These are phyloP conservation scores for Atrichornis clamosus DNA, from an alignment of 2,113 vertebrate species.

Conservation along the genomic window DNA sequence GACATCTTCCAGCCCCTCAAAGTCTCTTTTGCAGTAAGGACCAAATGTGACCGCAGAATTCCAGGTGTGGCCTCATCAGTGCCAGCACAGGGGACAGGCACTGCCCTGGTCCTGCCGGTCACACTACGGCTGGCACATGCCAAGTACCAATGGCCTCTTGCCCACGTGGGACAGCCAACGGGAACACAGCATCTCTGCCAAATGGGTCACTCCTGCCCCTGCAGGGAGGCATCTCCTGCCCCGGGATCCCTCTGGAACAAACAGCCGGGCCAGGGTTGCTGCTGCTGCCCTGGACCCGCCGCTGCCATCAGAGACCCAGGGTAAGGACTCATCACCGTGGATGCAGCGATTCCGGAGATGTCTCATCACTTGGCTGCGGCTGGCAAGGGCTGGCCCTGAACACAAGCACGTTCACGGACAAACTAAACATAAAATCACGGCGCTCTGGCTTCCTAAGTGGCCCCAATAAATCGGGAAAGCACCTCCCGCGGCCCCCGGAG, in stretches of 20 bases:
- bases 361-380: conserved; percentile 60
- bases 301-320: conserved; percentile 56
- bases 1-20: background rate
- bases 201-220: rapidly evolving
- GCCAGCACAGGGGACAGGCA: background rate
- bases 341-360: conserved; percentile 72
- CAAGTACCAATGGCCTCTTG: background rate
- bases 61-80: background rate
- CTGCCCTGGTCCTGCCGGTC: no score
- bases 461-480: no score
- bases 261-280: rapidly evolving
- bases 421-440: rapidly evolving
- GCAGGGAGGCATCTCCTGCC: rapidly evolving
- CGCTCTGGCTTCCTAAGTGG: rapidly evolving
- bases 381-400: rapidly evolving
- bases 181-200: rapidly evolving
- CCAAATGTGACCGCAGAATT: rapidly evolving
- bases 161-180: background rate
- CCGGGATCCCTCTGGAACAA: rapidly evolving
- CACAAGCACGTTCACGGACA: rapidly evolving
- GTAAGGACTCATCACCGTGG: conserved; percentile 40
- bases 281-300: background rate
- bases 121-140: rapidly evolving
- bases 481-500: no score
- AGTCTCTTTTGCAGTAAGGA: rapidly evolving